A percentile compares a stretch with the other conserved stretches of the same genome.
phyloP scores from a whole-genome alignment of 2,888 invertebrate species.

The Malthinus flaveolus region DNA sequence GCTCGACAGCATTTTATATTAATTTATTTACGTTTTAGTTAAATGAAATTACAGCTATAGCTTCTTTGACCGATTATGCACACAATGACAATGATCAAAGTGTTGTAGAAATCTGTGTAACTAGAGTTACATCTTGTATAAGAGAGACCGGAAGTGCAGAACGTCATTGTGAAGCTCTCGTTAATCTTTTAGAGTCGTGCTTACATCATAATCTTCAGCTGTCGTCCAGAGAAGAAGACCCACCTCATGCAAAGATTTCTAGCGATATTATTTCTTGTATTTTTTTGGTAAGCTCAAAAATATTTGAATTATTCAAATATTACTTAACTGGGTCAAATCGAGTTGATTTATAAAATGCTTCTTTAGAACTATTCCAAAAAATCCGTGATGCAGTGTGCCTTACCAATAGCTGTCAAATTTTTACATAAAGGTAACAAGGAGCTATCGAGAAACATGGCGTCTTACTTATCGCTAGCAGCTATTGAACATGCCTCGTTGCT shows the following conservation, averaged over 20 bases:
- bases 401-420: constrained; percentile 91
- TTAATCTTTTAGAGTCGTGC: constrained; percentile 84
- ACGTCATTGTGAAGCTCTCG: constrained; percentile 80
- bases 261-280: constrained; percentile 94
- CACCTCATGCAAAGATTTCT: constrained; percentile 95
- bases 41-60: constrained; percentile 77
- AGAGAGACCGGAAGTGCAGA: constrained; percentile 88
- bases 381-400: constrained; percentile 77
- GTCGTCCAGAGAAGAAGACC: constrained; percentile 77
- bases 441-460: constrained; percentile 85
- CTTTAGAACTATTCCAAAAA: constrained; percentile 70
- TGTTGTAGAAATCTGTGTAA: constrained; percentile 93
- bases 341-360: not conserved
- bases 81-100: constrained; percentile 91
- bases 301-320: not conserved
- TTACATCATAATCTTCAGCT: constrained; percentile 87
- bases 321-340: not conserved
- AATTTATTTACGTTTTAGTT: constrained; percentile 56
- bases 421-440: constrained; percentile 88
- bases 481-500: constrained; percentile 86
- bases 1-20: no score
- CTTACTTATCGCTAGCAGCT: constrained; percentile 89
- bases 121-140: constrained; percentile 86
- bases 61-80: constrained; percentile 80
- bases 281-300: constrained; percentile 80